These are phyloP conservation scores for Lagria hirta DNA, from an alignment of 2,888 invertebrate genomes.

Conservation along the genomic window DNA sequence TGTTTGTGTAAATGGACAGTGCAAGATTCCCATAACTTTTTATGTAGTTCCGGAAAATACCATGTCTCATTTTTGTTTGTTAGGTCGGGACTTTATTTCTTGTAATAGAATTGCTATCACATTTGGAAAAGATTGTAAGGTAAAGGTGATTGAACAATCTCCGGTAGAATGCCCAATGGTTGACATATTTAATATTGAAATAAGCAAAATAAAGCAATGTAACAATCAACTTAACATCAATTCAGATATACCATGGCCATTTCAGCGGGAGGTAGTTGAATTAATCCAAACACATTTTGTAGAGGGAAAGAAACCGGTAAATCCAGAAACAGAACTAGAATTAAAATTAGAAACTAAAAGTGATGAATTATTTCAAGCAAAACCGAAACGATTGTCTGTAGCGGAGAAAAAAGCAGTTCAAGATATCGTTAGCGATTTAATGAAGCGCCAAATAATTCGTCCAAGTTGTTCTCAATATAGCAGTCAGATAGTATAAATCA, in stretches of 20 bases:
- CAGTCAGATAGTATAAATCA: constrained; percentile 31
- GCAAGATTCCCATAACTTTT: neutral
- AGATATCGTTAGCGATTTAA: constrained; percentile 27
- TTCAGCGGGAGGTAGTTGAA: neutral
- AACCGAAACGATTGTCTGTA: constrained; percentile 27
- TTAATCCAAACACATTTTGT: neutral
- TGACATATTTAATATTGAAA: no score
- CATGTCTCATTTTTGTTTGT: constrained; percentile 11
- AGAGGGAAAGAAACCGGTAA: neutral
- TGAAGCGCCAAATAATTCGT: constrained; percentile 32
- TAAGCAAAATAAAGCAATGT: no score
- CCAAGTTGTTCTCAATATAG: constrained; percentile 39
- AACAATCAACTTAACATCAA: no score
- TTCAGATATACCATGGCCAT: neutral
- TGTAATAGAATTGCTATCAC: neutral
- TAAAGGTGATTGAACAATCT: neutral
- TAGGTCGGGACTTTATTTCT: constrained; percentile 18
- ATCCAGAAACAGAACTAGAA: neutral
- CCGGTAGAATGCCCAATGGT: neutral
- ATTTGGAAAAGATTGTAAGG: neutral
- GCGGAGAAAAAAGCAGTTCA: constrained; percentile 24
- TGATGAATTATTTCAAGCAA: neutral
- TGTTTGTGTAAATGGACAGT: neutral
- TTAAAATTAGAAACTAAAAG: neutral
- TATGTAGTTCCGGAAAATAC: constrained; percentile 23